A percentile compares a stretch with the other conserved stretches of the same genome.
phyloP scores from a whole-genome alignment of 1,140 invertebrate genomes.

The Papilio machaon region DNA sequence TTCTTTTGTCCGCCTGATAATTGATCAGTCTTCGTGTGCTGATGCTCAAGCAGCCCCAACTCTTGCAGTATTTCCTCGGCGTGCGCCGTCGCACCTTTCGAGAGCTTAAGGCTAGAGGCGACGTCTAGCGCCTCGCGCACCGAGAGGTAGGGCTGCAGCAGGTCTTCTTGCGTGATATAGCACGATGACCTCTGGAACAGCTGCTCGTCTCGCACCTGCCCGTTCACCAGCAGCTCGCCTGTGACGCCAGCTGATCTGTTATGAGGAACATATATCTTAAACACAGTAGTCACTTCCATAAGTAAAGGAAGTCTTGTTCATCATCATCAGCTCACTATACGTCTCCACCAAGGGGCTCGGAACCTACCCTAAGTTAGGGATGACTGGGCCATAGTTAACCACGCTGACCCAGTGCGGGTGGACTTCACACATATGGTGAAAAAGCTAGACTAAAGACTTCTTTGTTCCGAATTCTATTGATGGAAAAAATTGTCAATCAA shows the following conservation, averaged over 20 bases:
- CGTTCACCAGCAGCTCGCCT: constrained; percentile 80
- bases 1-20: constrained; percentile 91
- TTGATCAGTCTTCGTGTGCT: constrained; percentile 84
- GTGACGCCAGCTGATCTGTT: constrained; percentile 81
- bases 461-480: too few species aligned
- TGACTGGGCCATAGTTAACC: too few species aligned
- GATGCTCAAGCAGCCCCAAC: constrained; percentile 84
- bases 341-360: too few species aligned
- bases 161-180: constrained; percentile 96
- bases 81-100: constrained; percentile 68
- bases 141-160: constrained; percentile 90
- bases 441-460: too few species aligned
- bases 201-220: constrained; percentile 64
- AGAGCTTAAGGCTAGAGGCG: constrained; percentile 90
- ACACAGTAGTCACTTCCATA: too few species aligned
- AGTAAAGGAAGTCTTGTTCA: too few species aligned
- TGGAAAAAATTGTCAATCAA: too few species aligned
- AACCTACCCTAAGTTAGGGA: too few species aligned
- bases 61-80: constrained; percentile 83
- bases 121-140: constrained; percentile 93
- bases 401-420: too few species aligned
- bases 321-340: too few species aligned
- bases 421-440: too few species aligned
- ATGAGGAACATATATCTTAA: not conserved
- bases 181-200: constrained; percentile 84